Evolutionary conservation across 2,888 invertebrate species (phyloP).

Genomic region (Harpagoxenus sublaevis): DNA sequence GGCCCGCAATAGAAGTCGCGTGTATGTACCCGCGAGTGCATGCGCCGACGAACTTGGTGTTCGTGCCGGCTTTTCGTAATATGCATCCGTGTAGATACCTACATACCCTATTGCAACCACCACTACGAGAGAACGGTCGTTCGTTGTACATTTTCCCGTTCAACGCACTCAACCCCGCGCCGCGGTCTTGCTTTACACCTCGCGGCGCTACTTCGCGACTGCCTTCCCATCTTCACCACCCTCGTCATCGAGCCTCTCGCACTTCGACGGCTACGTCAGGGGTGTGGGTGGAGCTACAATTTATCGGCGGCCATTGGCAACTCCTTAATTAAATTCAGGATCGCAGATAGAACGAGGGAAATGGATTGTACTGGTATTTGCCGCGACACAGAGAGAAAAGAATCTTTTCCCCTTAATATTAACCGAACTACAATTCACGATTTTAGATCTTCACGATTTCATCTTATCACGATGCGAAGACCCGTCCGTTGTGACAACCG

Average conservation of each 20-base stretch:
- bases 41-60: conserved; percentile 24
- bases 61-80: conserved; percentile 36
- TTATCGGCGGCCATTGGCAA: conserved; percentile 64
- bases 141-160: conserved; percentile 85
- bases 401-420: conserved; percentile 14
- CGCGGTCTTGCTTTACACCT: conserved; percentile 52
- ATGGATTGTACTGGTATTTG: conserved; percentile 53
- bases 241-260: conserved; percentile 40
- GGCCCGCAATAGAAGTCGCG: conserved; percentile 52
- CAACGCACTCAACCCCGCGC: conserved; percentile 65
- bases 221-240: conserved; percentile 72
- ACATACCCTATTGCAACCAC: conserved; percentile 21
- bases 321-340: conserved; percentile 63
- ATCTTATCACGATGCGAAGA: background rate
- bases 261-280: conserved; percentile 39
- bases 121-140: conserved; percentile 73
- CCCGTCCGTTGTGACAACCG: conserved; percentile 5
- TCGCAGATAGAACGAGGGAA: conserved; percentile 49
- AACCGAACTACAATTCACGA: background rate
- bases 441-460: background rate
- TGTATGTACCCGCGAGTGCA: conserved; percentile 38
- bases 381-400: conserved; percentile 26
- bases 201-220: conserved; percentile 52
- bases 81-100: conserved; percentile 27
- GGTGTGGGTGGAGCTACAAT: conserved; percentile 46